Evolutionary conservation across 2,888 invertebrate species (phyloP), one percentile per base, ranked within the genome.

Genomic region (Thyatira batis): DNA sequence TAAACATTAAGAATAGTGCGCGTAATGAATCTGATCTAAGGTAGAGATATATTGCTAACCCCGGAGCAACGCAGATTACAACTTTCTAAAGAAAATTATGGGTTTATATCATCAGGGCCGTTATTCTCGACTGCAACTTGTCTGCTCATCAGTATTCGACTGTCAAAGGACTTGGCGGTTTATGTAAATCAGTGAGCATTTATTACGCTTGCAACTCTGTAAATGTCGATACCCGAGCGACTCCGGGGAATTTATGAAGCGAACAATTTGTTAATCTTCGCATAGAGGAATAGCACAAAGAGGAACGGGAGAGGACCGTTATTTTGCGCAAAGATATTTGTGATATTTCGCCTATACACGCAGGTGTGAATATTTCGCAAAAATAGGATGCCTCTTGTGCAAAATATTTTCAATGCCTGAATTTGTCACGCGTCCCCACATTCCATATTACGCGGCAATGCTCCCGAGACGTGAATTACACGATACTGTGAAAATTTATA

Each of bases 361-460:
- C 33, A 33, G 66, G 68, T 71, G 71, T 70, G 68, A 69, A 71
- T 73, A 55, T 63, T 58, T 69, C 60, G 58, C 76, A 78, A 82
- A 84, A 81, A 84, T 83, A 71, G 76, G 71, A 71, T 67, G 71
- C 78, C 72, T 78, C 73, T 69, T 61, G 65, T 61, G 53, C 60
- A 61, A 76, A 67, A 82, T 83, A 85, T 87, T 87, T 84, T 79
- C 80, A 13, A 78, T 85, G 87, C 85, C 78, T 85, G 85, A 85
- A 87, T 89, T 85, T 84, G 71, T 75, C 67, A 72, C 79, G 69
- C 80, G 78, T 82, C 78, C 73, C 73, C 56, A 77, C 72, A 89
- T 91, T 85, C 84, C 83, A 73, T 71, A 72, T 73, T 64, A 73
- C 75, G 71, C 70, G 70, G 65, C 70, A 65, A 73, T 69, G 70